Conservation (phyloP, 2,888 invertebrate genomes). For the Drosophila pegasa region DNA sequence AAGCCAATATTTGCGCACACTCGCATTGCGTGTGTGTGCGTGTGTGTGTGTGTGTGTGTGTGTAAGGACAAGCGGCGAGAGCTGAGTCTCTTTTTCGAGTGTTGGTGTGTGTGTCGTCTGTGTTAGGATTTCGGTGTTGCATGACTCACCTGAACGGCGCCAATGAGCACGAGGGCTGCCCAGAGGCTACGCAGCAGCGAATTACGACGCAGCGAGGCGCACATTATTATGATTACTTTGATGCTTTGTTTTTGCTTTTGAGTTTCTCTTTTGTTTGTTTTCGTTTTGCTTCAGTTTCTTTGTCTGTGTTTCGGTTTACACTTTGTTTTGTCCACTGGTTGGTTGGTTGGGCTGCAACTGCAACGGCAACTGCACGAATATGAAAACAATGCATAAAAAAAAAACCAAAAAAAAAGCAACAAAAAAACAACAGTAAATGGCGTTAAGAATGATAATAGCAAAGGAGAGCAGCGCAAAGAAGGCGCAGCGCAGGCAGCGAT, state of each 20-base stretch:
- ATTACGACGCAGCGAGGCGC: conserved; percentile 76
- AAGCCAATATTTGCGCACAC: conserved; percentile 79
- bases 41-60: conserved; percentile 24
- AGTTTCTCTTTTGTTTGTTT: not conserved
- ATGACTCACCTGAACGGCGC: conserved; percentile 78
- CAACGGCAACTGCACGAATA: conserved; percentile 29
- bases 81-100: conserved; percentile 42
- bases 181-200: conserved; percentile 78
- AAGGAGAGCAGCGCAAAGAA: conserved; percentile 3
- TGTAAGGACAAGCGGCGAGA: conserved; percentile 37
- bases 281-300: conserved; percentile 6
- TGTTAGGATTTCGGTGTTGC: conserved; percentile 24
- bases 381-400: not conserved
- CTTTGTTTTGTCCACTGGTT: conserved; percentile 38
- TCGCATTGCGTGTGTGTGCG: conserved; percentile 43
- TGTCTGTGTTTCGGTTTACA: conserved; percentile 18
- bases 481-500: not conserved
- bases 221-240: conserved; percentile 39
- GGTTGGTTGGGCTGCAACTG: conserved; percentile 46
- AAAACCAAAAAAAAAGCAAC: not conserved
- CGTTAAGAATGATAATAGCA: conserved; percentile 5
- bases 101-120: conserved; percentile 11
- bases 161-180: conserved; percentile 68
- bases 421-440: not conserved
- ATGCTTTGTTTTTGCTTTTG: not conserved